phyloP scores from a whole-genome alignment of 2,113 vertebrate genomes.

The Hemichromis elongatus region DNA sequence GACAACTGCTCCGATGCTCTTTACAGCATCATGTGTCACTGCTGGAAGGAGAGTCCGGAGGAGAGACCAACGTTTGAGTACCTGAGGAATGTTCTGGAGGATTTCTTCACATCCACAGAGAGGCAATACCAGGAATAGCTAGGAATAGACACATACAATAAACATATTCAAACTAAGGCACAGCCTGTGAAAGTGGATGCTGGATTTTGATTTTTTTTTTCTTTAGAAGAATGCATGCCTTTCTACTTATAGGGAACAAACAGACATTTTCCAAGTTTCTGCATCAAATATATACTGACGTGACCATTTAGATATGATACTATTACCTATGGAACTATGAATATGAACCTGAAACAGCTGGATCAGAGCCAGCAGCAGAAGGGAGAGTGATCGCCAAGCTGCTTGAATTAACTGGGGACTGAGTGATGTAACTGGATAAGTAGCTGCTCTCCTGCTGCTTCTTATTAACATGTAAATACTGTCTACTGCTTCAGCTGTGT shows the following conservation, averaged over 20 bases:
- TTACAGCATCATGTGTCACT: slow-evolving; percentile 83
- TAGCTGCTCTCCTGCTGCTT: slow-evolving; percentile 8
- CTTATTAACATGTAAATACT: slow-evolving; percentile 43
- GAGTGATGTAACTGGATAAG: neutral
- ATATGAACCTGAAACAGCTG: neutral
- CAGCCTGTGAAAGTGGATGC: neutral
- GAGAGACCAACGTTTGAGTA: slow-evolving; percentile 93
- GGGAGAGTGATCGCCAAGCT: neutral
- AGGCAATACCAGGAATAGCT: slow-evolving; percentile 90
- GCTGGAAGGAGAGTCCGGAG: slow-evolving; percentile 88
- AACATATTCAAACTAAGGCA: slow-evolving; percentile 13
- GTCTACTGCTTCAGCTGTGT: slow-evolving; percentile 11
- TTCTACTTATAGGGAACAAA: neutral
- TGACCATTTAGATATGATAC: neutral
- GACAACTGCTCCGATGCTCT: slow-evolving; percentile 86
- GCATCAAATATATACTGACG: neutral
- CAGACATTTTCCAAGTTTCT: neutral
- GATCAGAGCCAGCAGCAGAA: neutral
- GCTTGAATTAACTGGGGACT: neutral
- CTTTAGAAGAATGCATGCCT: neutral
- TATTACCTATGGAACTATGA: neutral
- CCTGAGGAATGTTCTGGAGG: slow-evolving; percentile 86
- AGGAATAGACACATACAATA: neutral
- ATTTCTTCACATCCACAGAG: slow-evolving; percentile 94
- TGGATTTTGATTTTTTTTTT: neutral